A percentile compares a stretch with the other conserved stretches of the same genome.
Conservation (phyloP, 2,888 invertebrate species). For the Xestia ashworthii region DNA sequence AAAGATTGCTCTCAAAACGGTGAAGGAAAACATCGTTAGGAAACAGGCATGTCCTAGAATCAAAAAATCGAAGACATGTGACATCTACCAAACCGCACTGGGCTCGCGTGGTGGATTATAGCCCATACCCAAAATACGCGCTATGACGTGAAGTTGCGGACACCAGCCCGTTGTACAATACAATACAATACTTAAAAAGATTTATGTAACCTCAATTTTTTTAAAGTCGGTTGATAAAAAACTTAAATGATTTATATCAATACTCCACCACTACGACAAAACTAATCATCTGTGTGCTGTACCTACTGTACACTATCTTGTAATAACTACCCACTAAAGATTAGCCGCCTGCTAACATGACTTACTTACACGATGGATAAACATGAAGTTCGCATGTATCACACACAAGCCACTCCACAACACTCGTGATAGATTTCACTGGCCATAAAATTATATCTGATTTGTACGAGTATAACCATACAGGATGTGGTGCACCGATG, state of each 20-base stretch:
- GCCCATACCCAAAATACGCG: too few species aligned
- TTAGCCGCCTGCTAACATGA: not conserved
- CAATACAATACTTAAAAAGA: too few species aligned
- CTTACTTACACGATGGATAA: not conserved
- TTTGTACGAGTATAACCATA: slow-evolving; percentile 1
- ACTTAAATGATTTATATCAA: not conserved
- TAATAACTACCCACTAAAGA: slow-evolving; percentile 6
- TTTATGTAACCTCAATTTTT: too few species aligned
- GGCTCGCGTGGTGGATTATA: too few species aligned
- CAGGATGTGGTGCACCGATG: not conserved
- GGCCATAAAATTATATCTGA: slow-evolving; percentile 7
- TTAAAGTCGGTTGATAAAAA: not conserved
- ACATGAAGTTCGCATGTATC: slow-evolving; percentile 25
- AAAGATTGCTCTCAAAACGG: too few species aligned
- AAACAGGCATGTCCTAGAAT: too few species aligned
- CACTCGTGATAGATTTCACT: slow-evolving; percentile 16
- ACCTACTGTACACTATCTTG: slow-evolving; percentile 2
- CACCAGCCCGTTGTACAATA: too few species aligned
- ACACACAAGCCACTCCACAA: not conserved
- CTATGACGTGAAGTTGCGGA: too few species aligned
- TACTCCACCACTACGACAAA: not conserved
- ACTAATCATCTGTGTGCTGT: not conserved
- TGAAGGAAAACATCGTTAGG: too few species aligned
- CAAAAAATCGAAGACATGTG: too few species aligned
- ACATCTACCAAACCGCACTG: too few species aligned